Evolutionary conservation across 2,888 invertebrate species (phyloP).

Genomic region (Acleris holmiana): DNA sequence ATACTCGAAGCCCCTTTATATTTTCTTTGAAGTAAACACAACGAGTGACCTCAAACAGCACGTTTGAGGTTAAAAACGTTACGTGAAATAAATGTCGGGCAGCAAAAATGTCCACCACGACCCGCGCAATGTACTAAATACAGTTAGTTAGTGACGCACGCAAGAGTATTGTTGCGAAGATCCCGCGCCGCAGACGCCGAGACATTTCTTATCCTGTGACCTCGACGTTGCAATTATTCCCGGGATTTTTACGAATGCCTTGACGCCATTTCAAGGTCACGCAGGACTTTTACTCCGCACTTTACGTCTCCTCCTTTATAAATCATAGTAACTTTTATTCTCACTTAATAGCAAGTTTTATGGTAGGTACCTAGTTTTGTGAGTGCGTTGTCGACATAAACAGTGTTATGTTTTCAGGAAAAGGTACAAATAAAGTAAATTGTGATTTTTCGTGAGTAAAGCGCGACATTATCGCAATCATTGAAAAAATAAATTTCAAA

Average conservation of each 20-base stretch:
- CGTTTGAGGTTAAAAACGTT: no score
- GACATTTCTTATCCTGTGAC: constrained; percentile 9
- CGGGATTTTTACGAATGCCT: constrained; percentile 25
- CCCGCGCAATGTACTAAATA: background rate
- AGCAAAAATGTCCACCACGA: no score
- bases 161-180: constrained; percentile 10
- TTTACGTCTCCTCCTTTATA: constrained; percentile 26
- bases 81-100: no score
- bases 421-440: no score
- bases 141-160: constrained; percentile 7
- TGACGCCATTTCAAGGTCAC: constrained; percentile 12
- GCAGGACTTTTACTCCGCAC: constrained; percentile 15
- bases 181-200: background rate
- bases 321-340: constrained; percentile 34
- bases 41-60: no score
- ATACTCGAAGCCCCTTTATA: no score
- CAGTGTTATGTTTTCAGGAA: background rate
- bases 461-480: no score
- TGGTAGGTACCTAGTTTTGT: constrained; percentile 20
- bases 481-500: no score
- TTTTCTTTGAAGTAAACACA: no score
- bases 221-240: constrained; percentile 22
- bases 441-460: no score
- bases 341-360: constrained; percentile 24
- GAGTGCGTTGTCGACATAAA: constrained; percentile 19